These are phyloP conservation scores for Tachuris rubrigastra DNA, from an alignment of 2,113 vertebrate species.

Conservation along the genomic window DNA sequence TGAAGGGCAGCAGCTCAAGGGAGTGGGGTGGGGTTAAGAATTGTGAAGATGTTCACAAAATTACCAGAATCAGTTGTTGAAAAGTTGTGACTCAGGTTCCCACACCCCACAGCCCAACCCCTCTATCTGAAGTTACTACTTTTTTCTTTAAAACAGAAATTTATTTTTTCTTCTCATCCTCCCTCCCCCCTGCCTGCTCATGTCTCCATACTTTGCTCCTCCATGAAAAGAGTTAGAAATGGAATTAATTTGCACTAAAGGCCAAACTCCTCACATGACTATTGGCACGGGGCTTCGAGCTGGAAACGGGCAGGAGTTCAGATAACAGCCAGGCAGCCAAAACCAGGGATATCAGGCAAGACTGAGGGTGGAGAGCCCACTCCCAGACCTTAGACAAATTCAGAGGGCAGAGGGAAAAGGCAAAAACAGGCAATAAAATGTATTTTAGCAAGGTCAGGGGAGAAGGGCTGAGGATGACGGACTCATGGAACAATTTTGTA, in stretches of 20 bases:
- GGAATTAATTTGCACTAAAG: background rate
- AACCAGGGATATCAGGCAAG: background rate
- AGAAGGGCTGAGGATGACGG: background rate
- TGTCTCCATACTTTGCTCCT: background rate
- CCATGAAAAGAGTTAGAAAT: background rate
- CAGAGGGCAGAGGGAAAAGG: background rate
- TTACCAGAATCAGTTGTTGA: background rate
- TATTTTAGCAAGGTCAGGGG: background rate
- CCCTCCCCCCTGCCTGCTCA: background rate
- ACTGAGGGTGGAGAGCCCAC: rapidly evolving
- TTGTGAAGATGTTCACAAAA: background rate
- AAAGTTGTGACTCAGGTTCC: background rate
- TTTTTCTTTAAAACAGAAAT: background rate
- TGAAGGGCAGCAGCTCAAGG: background rate
- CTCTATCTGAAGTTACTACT: background rate
- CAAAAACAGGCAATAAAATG: background rate
- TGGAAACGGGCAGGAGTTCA: background rate
- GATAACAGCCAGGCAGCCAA: rapidly evolving
- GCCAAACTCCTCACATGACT: background rate
- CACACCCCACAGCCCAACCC: background rate
- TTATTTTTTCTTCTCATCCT: background rate
- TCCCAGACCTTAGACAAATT: background rate
- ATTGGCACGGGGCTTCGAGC: background rate
- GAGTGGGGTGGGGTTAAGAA: background rate
- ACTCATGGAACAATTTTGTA: background rate